Base-by-base conservation (phyloP, 2,888 invertebrate species). In the Epiblema foenella region DNA sequence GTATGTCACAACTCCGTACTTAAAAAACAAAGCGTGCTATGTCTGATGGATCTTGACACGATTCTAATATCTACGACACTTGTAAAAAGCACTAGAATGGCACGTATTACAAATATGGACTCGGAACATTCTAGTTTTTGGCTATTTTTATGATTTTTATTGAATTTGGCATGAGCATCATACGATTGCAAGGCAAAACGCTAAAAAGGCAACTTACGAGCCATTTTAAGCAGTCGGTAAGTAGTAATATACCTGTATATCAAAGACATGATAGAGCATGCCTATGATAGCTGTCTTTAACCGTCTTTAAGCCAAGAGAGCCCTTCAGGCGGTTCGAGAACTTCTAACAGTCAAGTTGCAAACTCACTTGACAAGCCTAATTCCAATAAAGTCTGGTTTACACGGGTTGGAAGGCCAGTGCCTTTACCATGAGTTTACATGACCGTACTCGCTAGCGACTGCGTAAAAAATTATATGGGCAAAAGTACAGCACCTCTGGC, bases 161-260 rank as follows among this genome's bases (percentile, higher is more conserved):
- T 60, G 46, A 60, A 60, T 46, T 59, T 59, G 59, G 24, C 42
- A 59, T 46, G 29, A 46, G 7, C 46, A 29, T 29, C 60, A 17
- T 46, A 49, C 60, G 60, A 17, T 46, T 46, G 9, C 7, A 59
- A 42, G 59, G 42, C 42, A 59, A 15, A 11, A 60, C 15, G 60
- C 46, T 29, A 49, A 59, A 42, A 59, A 59, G 15, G 24, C 59
- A 42, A 59, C 17, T 58, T 20, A 59, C 5, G 15, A 24, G 59
- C 42, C 15, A 42, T 11, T 11, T 1, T 7, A 15, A 42, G 20
- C 12, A 42, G 42, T 15, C 39, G 39, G 12, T 0, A 39, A 9
- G 12, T 39, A 33, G 42, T 46, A 46, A 15, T 46, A n/a, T n/a
- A n/a, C n/a, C n/a, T n/a, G n/a, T n/a, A n/a, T 46, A 46, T n/a